phyloP scores from a whole-genome alignment of 2,888 invertebrate genomes.

The Brenthis ino region DNA sequence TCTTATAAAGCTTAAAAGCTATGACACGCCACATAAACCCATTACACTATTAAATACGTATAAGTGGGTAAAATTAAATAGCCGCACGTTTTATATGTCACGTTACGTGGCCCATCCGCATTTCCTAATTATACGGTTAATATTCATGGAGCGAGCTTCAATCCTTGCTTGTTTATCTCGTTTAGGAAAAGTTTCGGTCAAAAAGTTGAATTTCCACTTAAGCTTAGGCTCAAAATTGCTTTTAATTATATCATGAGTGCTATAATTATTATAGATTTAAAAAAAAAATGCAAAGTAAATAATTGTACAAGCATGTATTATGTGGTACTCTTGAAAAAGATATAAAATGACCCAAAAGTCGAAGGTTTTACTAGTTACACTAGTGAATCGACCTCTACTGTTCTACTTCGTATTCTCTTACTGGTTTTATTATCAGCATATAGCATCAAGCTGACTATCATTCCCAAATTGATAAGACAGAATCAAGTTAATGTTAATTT shows the following conservation, averaged over 20 bases:
- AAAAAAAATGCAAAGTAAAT: no score
- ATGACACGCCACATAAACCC: conserved; percentile 11
- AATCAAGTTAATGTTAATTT: no score
- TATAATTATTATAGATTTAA: neutral
- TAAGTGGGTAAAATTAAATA: conserved; percentile 22
- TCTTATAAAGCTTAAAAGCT: neutral
- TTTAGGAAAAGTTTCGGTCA: conserved; percentile 18
- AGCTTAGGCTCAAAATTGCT: conserved; percentile 11
- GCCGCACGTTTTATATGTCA: conserved; percentile 28
- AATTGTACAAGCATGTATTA: no score
- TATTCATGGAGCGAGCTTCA: conserved; percentile 25
- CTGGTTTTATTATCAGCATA: no score
- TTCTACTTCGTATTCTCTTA: no score
- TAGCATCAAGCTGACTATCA: no score
- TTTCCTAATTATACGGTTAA: conserved; percentile 32
- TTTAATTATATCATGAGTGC: conserved; percentile 14
- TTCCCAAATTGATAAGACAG: no score
- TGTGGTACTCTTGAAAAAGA: no score
- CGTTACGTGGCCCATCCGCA: conserved; percentile 30
- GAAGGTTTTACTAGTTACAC: no score
- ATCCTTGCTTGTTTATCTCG: conserved; percentile 30
- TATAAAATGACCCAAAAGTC: no score
- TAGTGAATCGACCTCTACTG: no score
- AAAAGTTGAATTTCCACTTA: conserved; percentile 18
- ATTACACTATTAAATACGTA: conserved; percentile 11